Conservation (phyloP, 2,113 vertebrate species). For the Montifringilla adamsi region DNA sequence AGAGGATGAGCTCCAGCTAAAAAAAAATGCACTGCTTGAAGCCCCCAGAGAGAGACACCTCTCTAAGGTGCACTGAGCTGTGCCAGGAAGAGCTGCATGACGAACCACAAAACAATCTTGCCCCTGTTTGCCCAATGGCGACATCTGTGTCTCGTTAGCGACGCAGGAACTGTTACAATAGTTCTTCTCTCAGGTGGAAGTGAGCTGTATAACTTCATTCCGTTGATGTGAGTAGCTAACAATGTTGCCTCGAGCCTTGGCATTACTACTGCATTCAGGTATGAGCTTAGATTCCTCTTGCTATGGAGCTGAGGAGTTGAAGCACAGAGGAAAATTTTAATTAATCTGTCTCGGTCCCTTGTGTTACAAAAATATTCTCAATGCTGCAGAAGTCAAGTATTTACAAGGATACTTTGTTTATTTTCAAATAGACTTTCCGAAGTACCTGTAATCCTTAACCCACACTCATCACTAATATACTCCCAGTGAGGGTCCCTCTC, state of each 20-base stretch:
- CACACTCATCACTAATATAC: background rate
- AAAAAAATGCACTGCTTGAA: background rate
- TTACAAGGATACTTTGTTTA: background rate
- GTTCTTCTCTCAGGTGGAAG: slow-evolving; percentile 31
- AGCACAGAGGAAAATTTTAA: background rate
- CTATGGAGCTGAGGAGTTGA: background rate
- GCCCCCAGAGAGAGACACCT: background rate
- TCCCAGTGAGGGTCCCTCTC: background rate
- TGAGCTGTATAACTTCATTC: slow-evolving; percentile 33
- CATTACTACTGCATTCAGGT: background rate
- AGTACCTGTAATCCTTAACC: background rate
- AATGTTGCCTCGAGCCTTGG: slow-evolving; percentile 8
- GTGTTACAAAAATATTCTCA: background rate
- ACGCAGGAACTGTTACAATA: background rate
- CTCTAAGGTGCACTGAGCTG: rapidly evolving
- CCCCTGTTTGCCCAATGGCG: background rate
- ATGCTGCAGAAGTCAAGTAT: background rate
- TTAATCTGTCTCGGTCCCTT: background rate
- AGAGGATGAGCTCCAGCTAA: background rate
- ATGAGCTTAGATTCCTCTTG: slow-evolving; percentile 13
- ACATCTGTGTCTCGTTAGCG: background rate
- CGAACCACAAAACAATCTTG: background rate
- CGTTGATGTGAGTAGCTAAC: background rate
- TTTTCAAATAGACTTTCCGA: background rate
- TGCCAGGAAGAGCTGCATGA: background rate